These are phyloP conservation scores for Malurus elegans DNA, from an alignment of 2,113 vertebrate genomes.

Conservation along the genomic window DNA sequence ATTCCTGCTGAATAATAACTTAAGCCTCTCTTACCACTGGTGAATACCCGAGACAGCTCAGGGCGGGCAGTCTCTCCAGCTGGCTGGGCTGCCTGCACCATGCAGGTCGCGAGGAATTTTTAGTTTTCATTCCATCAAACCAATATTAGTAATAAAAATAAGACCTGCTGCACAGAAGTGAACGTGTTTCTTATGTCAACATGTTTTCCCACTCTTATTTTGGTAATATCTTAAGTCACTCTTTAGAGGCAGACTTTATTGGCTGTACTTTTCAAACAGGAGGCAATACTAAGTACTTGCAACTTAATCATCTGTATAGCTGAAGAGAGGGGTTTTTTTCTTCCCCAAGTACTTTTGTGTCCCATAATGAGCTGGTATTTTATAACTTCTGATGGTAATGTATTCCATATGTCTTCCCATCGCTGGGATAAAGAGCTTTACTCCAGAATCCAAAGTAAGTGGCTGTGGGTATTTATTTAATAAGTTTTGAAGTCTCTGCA, in stretches of 20 bases:
- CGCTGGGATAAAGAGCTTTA: background rate
- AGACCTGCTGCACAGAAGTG: background rate
- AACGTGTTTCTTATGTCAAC: background rate
- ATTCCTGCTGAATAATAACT: background rate
- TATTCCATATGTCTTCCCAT: conserved; percentile 43
- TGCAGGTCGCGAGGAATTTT: background rate
- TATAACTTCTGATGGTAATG: conserved; percentile 42
- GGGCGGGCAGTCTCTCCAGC: background rate
- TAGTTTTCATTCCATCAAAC: conserved; percentile 29
- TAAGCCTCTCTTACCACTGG: background rate
- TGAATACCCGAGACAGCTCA: background rate
- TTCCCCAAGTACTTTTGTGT: background rate
- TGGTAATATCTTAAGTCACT: background rate
- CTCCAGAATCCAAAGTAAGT: conserved; percentile 7
- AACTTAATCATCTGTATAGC: conserved; percentile 19
- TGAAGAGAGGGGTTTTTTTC: background rate
- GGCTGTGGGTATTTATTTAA: conserved; percentile 19
- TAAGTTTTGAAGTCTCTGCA: background rate
- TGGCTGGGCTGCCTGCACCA: background rate
- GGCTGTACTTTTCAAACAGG: background rate
- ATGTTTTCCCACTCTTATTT: background rate
- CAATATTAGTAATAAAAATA: conserved; percentile 46
- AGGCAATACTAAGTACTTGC: conserved; percentile 14
- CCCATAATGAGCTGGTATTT: conserved; percentile 37
- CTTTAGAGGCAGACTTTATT: conserved; percentile 19